Base-by-base conservation (phyloP, 2,888 invertebrate genomes). In the Proisotoma minuta region DNA sequence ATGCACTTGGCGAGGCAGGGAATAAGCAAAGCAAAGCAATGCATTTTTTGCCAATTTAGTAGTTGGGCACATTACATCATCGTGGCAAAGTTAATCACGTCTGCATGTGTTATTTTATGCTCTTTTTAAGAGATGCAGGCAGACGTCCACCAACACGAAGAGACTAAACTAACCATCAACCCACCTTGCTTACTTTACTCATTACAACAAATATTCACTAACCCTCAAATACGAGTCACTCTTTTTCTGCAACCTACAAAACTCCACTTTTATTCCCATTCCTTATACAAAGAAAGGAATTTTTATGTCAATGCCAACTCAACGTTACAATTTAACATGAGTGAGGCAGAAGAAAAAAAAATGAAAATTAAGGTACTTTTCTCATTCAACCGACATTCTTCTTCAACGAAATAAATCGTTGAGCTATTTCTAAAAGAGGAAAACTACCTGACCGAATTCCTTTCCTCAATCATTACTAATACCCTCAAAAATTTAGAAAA, bases 1-100 rank as follows among this genome's bases (percentile, higher is more conserved):
- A 43, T 43, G 43, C 43, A 43, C 43, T 43, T 43, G 43, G 15
- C 43, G 20, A n/a, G 20, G 18, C 43, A 43, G 5, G 43, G 18
- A 34, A 15, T 20, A 12, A n/a, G 43, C 43, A 43, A 43, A 20
- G 15, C 4, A n/a, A 8, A 10, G 43, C 43, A 43, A 43, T 43
- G 43, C 43, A 43, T 43, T 43, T 43, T 43, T 43, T 43, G 43
- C 43, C 43, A 43, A 43, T 43, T 43, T 43, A 20, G 43, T 43
- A n/a, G n/a, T n/a, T n/a, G n/a, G n/a, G n/a, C n/a, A n/a, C n/a
- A n/a, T n/a, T n/a, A n/a, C n/a, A n/a, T n/a, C n/a, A n/a, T n/a
- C n/a, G n/a, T n/a, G n/a, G n/a, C n/a, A n/a, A n/a, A n/a, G n/a
- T n/a, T n/a, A n/a, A n/a, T n/a, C n/a, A n/a, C n/a, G n/a, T n/a